These are phyloP conservation scores for Isotomurus palustris DNA, from an alignment of 2,888 invertebrate species.

Conservation along the genomic window DNA sequence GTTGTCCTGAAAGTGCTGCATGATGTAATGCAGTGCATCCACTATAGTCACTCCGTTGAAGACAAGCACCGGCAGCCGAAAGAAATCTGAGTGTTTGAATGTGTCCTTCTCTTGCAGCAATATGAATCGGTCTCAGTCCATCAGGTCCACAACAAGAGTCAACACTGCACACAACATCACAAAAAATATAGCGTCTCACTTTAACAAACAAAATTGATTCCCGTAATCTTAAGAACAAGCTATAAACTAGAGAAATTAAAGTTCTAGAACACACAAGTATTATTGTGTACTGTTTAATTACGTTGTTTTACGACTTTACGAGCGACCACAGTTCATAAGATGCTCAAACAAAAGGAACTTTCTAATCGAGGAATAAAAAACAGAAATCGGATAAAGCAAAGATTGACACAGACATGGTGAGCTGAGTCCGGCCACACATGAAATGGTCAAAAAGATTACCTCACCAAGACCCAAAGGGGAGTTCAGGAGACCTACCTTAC, in stretches of 20 bases:
- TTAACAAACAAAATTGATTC: not conserved
- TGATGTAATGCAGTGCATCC: conserved; percentile 51
- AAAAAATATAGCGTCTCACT: conserved; percentile 6
- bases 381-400: too few species aligned
- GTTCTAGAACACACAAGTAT: too few species aligned
- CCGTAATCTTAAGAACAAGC: not conserved
- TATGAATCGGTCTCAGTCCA: conserved; percentile 83
- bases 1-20: conserved; percentile 53
- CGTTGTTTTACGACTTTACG: too few species aligned
- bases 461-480: not conserved
- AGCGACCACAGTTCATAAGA: too few species aligned
- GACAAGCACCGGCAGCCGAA: conserved; percentile 39
- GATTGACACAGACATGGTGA: not conserved
- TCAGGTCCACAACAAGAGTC: conserved; percentile 53
- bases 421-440: conserved; percentile 3
- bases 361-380: too few species aligned
- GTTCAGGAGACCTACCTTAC: too few species aligned
- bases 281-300: too few species aligned
- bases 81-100: conserved; percentile 48
- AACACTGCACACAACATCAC: conserved; percentile 33
- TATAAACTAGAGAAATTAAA: too few species aligned
- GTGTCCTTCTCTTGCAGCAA: conserved; percentile 80
- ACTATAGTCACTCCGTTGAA: conserved; percentile 41
- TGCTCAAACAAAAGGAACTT: too few species aligned
- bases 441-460: conserved; percentile 2